A percentile compares a stretch with the other conserved stretches of the same genome.
Evolutionary conservation across 1,140 invertebrate species (phyloP).

Genomic region (Cydia fagiglandana): DNA sequence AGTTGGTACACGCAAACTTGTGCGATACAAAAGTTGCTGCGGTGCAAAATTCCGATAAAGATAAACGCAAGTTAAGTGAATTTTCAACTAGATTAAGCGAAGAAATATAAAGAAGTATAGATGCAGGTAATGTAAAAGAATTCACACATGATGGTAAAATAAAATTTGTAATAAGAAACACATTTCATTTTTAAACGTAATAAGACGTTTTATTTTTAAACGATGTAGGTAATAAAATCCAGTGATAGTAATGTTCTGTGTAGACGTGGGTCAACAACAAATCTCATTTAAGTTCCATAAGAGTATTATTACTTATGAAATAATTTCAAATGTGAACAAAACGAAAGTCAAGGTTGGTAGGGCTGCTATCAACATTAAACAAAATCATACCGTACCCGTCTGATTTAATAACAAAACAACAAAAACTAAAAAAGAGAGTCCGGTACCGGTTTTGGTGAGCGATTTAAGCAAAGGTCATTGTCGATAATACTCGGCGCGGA

Average conservation of each 20-base stretch:
- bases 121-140: neutral
- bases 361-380: neutral
- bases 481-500: constrained; percentile 46
- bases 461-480: constrained; percentile 71
- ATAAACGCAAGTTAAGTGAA: constrained; percentile 22
- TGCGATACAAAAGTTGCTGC: constrained; percentile 17
- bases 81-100: constrained; percentile 11
- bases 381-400: constrained; percentile 1
- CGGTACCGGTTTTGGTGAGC: constrained; percentile 63
- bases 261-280: neutral
- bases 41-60: constrained; percentile 29
- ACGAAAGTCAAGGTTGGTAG: constrained; percentile 5
- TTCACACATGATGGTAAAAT: neutral
- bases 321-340: neutral
- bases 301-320: neutral
- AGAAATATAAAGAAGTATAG: neutral
- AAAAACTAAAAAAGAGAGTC: constrained; percentile 27
- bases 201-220: neutral
- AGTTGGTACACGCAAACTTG: constrained; percentile 28
- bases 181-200: no score
- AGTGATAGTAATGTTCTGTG: neutral
- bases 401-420: constrained; percentile 27
- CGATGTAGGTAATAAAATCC: neutral
- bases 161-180: no score
- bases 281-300: neutral